Conservation (phyloP, 1,140 invertebrate genomes). For the Adelges cooleyi region DNA sequence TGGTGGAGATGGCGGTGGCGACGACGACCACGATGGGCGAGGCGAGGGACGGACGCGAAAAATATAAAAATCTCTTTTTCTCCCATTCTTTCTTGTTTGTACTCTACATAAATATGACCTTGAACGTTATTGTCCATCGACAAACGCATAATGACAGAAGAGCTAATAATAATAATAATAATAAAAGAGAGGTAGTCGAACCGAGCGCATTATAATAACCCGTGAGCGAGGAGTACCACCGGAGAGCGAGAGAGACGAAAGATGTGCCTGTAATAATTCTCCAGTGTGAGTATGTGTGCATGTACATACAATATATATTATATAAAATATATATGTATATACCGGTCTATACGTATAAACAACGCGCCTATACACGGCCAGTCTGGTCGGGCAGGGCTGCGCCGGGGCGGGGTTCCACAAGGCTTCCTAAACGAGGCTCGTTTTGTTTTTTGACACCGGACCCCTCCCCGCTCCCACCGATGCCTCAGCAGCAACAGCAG, state of each 20-base stretch:
- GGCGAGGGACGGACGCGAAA: background rate
- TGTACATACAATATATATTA: background rate
- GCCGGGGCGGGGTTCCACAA: constrained; percentile 14
- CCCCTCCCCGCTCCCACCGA: background rate
- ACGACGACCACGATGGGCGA: too few species aligned
- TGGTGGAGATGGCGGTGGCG: background rate
- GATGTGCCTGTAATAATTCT: constrained; percentile 20
- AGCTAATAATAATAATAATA: constrained; percentile 13
- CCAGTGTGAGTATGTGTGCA: background rate
- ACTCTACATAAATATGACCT: constrained; percentile 1
- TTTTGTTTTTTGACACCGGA: constrained; percentile 28
- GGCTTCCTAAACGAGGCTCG: constrained; percentile 27
- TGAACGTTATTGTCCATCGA: constrained; percentile 20
- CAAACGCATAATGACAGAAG: background rate
- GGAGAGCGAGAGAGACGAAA: background rate
- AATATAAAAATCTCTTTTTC: background rate
- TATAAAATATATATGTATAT: background rate
- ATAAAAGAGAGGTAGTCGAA: constrained; percentile 17
- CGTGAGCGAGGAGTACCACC: background rate
- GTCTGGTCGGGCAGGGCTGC: constrained; percentile 11
- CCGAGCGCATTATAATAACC: constrained; percentile 9
- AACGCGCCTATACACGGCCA: background rate
- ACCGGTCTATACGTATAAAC: background rate
- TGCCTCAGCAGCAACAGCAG: background rate
- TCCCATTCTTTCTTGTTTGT: background rate